Conservation (phyloP, 2,113 vertebrate species). For the Stigmatopora argus region DNA sequence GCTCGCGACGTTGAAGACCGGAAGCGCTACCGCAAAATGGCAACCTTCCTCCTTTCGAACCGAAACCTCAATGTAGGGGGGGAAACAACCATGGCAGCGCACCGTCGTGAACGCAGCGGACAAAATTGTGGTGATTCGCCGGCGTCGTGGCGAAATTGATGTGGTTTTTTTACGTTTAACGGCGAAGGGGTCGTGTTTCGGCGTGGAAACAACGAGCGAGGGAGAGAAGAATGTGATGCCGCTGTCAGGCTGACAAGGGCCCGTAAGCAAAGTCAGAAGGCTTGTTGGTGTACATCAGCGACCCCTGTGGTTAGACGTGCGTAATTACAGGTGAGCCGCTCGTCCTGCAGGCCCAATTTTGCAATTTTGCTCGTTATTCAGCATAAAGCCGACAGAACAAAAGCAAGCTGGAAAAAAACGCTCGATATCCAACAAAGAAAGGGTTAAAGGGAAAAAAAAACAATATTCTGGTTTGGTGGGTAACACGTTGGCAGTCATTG, state of each 20-base stretch:
- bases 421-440: too few species aligned
- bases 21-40: slow-evolving; percentile 10
- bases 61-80: not conserved
- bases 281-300: not conserved
- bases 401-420: not conserved
- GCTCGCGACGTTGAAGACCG: not conserved
- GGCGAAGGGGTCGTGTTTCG: not conserved
- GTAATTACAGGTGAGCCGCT: not conserved
- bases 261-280: not conserved
- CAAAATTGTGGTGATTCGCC: not conserved
- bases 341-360: not conserved
- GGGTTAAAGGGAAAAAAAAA: too few species aligned
- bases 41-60: slow-evolving; percentile 3
- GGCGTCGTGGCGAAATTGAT: not conserved
- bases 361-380: not conserved
- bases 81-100: not conserved
- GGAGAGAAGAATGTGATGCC: not conserved
- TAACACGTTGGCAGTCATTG: too few species aligned
- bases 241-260: not conserved
- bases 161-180: not conserved
- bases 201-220: not conserved
- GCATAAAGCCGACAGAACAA: not conserved
- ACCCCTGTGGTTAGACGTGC: not conserved
- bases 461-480: too few species aligned
- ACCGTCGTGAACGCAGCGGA: not conserved